Evolutionary conservation across 2,797 vertebrate genomes (phyloP), one percentile per base, ranked within the genome.

Genomic region (Morelia viridis): DNA sequence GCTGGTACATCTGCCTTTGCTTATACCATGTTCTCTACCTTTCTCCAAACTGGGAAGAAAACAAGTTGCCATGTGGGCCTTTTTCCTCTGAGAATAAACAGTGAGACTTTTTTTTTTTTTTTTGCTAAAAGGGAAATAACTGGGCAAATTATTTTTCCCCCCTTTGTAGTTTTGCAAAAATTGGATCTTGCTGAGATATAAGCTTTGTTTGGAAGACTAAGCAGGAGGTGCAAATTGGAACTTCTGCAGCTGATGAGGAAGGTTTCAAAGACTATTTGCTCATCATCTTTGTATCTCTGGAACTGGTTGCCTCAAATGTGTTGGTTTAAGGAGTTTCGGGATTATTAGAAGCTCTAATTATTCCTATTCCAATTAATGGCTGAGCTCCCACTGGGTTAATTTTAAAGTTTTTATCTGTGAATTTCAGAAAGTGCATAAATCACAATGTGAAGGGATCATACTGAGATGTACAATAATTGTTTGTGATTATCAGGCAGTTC

Each of bases 311-410:
- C 88, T 64, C 91, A 11, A 62, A 35, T 88, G 13, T 93, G 62
- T 80, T 95, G 91, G 60, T 93, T 96, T 97, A 93, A 95, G 96
- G 92, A 94, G 64, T 88, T 96, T 89, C 57, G 91, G 94, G 89
- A 94, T 97, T 96, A 96, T 96, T 97, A 97, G 96, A 94, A 92
- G 86, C 91, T 96, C 85, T 94, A 95, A 93, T 95, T 96, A 95
- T 96, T 96, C 96, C 92, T 90, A 87, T 92, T 93, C 94, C 96
- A 96, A 96, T 97, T 97, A 97, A 97, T 95, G 96, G 60, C 90
- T 89, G 91, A 95, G 90, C 90, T 94, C 94, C 95, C 93, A 94
- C 3, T 46, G 96, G 95, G 94, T 96, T 97, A 96, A 97, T 95
- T 93, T 92, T 94, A 95, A 94, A 89, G 64, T 90, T 97, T 97